These are phyloP conservation scores for Stenichneumon culpator DNA, from an alignment of 2,888 invertebrate genomes.

Conservation along the genomic window DNA sequence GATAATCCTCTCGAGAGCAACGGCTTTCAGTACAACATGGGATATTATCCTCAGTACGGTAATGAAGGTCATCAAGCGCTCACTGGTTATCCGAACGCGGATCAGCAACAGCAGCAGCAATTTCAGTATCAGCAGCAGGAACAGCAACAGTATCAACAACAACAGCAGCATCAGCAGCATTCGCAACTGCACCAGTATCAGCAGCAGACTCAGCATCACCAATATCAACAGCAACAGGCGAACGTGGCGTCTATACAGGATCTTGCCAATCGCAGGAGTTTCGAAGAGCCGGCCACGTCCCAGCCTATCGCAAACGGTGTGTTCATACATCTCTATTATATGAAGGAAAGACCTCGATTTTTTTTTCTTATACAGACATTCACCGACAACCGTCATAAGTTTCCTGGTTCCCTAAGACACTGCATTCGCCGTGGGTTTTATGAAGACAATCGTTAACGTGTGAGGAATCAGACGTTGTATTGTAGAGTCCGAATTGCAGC, in stretches of 20 bases:
- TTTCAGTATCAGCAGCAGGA: slow-evolving; percentile 50
- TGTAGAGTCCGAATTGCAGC: too few relatives aligned
- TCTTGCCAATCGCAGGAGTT: background rate
- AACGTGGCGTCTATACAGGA: slow-evolving; percentile 26
- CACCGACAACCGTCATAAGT: too few relatives aligned
- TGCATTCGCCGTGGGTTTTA: too few relatives aligned
- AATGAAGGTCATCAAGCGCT: slow-evolving; percentile 58
- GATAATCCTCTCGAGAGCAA: slow-evolving; percentile 31
- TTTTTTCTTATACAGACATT: too few relatives aligned
- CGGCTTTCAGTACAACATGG: slow-evolving; percentile 40
- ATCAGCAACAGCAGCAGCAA: slow-evolving; percentile 37
- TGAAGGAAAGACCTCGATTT: too few relatives aligned
- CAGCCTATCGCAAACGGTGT: slow-evolving; percentile 51
- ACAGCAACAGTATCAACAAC: background rate
- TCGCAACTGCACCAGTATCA: slow-evolving; percentile 27
- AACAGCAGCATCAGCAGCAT: slow-evolving; percentile 30
- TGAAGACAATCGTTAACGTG: too few relatives aligned
- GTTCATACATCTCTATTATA: slow-evolving; percentile 13
- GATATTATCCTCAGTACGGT: slow-evolving; percentile 49
- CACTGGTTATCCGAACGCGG: slow-evolving; percentile 47
- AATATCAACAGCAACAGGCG: slow-evolving; percentile 24
- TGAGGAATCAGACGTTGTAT: too few relatives aligned
- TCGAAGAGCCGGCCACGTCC: background rate
- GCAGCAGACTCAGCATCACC: slow-evolving; percentile 46
- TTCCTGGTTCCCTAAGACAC: too few relatives aligned